Evolutionary conservation across 2,797 vertebrate species (phyloP).

Genomic region (Columba guinea): DNA sequence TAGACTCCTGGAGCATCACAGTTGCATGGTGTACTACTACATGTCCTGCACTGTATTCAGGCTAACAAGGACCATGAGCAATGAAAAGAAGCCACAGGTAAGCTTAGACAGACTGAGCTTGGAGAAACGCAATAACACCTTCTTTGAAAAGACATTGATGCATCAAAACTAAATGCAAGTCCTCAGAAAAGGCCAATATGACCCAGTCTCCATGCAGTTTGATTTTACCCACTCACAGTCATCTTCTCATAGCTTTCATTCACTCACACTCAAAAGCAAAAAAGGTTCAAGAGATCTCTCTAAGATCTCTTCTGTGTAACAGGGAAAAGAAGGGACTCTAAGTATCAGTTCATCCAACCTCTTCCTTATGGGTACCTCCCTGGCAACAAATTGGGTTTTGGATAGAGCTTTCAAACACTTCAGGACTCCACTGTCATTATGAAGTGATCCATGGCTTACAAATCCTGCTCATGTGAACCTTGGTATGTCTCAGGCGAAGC

Average conservation of each 20-base stretch:
- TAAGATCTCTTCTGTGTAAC: not conserved
- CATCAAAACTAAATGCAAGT: not conserved
- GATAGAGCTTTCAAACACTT: not conserved
- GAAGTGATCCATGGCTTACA: not conserved
- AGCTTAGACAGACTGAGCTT: not conserved
- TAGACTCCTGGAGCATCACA: not conserved
- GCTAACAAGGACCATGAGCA: not conserved
- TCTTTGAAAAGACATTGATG: not conserved
- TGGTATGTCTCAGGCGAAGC: accelerated
- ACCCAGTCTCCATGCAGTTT: accelerated
- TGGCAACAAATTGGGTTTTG: not conserved
- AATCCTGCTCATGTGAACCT: not conserved
- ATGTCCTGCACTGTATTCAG: not conserved
- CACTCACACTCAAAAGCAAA: not conserved
- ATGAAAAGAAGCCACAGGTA: not conserved
- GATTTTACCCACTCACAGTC: not conserved
- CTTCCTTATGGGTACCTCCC: not conserved
- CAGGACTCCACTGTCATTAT: not conserved
- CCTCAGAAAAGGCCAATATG: not conserved
- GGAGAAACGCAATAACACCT: not conserved
- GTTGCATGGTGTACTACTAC: not conserved
- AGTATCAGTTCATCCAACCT: not conserved
- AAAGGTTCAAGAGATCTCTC: not conserved
- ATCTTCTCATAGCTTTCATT: not conserved
- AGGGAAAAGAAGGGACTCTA: not conserved